Evolutionary conservation across 2,113 vertebrate genomes (phyloP).

Genomic region (Erythrocebus patas): DNA sequence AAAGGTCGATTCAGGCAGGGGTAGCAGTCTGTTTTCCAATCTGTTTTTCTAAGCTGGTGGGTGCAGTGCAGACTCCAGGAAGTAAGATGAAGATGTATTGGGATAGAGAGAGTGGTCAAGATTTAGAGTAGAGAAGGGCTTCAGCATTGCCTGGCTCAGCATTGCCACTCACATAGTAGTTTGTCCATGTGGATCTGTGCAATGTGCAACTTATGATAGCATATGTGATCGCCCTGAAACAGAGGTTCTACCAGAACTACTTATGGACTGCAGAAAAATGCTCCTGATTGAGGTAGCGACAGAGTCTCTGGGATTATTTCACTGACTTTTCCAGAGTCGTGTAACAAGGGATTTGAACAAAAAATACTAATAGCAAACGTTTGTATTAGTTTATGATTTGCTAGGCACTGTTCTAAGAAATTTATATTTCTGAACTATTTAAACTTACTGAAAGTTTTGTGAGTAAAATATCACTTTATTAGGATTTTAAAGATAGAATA

Average conservation of each 20-base stretch:
- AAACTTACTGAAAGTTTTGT: neutral
- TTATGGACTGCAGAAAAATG: neutral
- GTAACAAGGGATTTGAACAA: neutral
- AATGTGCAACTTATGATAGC: neutral
- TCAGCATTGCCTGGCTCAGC: neutral
- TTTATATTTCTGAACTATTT: neutral
- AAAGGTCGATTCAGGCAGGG: neutral
- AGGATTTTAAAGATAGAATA: neutral
- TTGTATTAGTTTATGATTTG: neutral
- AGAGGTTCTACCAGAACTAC: neutral
- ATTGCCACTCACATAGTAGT: neutral
- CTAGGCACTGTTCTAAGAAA: neutral
- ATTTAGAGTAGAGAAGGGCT: neutral
- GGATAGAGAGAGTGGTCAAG: neutral
- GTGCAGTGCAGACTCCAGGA: neutral
- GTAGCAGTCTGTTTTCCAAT: neutral
- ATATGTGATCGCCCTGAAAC: neutral
- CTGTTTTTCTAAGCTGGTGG: neutral
- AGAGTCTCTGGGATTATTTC: neutral
- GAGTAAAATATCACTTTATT: neutral
- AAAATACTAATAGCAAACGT: neutral
- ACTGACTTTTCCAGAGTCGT: neutral
- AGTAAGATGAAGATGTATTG: neutral
- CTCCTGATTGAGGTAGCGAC: neutral
- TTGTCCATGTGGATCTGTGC: neutral